A percentile compares a stretch with the other conserved stretches of the same genome.
These are phyloP conservation scores for Diarsia brunnea DNA, from an alignment of 2,888 invertebrate species.

Conservation along the genomic window DNA sequence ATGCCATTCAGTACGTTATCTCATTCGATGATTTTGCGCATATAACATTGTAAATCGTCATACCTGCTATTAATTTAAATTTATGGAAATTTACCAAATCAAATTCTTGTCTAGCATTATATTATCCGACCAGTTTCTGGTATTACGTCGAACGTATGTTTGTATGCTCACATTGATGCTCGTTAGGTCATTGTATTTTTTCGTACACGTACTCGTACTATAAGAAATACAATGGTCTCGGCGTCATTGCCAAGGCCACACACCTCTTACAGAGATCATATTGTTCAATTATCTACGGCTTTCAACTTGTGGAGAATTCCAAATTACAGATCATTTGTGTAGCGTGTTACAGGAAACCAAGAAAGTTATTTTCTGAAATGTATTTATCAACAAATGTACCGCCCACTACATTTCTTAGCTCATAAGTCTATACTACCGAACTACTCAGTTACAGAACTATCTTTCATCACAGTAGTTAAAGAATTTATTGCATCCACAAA, in stretches of 20 bases:
- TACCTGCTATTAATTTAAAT: background rate
- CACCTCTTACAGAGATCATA: background rate
- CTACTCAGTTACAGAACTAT: conserved; percentile 1
- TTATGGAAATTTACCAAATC: background rate
- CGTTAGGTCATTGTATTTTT: conserved; percentile 33
- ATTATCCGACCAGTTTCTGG: conserved; percentile 6
- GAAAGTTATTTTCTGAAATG: conserved; percentile 11
- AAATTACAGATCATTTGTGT: background rate
- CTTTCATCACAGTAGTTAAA: conserved; percentile 1
- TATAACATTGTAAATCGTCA: background rate
- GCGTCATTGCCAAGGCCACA: conserved; percentile 40
- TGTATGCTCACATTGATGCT: conserved; percentile 16
- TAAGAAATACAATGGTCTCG: conserved; percentile 16
- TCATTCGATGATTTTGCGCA: too few species aligned
- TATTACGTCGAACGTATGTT: background rate
- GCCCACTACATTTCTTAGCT: conserved; percentile 8
- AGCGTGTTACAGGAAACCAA: background rate
- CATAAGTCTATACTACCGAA: background rate
- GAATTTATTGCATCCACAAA: conserved; percentile 20
- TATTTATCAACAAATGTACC: conserved; percentile 16
- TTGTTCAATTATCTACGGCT: conserved; percentile 3
- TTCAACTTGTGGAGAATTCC: background rate
- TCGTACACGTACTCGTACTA: background rate
- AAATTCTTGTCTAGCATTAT: background rate
- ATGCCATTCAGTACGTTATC: background rate